Evolutionary conservation across 2,888 invertebrate species (phyloP), one percentile per base, ranked within the genome.

Genomic region (Allacma fusca): DNA sequence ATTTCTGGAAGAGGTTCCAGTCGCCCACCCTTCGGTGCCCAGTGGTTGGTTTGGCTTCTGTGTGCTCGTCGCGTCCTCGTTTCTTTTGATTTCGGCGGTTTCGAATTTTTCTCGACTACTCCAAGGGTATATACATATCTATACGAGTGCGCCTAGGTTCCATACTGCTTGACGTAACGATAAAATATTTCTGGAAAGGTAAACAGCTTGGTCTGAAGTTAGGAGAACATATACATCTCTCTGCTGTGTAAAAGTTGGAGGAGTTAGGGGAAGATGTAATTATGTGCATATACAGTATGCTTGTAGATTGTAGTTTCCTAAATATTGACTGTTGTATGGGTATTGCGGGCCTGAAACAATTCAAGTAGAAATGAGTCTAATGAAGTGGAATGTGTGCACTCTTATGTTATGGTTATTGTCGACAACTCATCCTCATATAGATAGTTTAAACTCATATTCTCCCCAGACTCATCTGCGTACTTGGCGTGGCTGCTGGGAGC

Each of bases 41-140:
- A 78, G 78, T 78, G 78, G 78, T 78, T 74, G 78, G 78, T 78
- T 70, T 62, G 64, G 70, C 72, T 78, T 74, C 70, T 74, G 74
- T 74, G 70, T 68, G 68, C 57, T 44, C 70, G 69, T 75, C 74
- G 59, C 57, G 21, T 78, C 70, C 68, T 73, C 68, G 24, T 72
- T 77, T 74, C 29, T 68, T 76, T 69, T 75, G 70, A 78, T 78
- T 78, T 75, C 74, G 62, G 75, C 78, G 69, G 50, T 78, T 69
- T 75, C 24, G 1, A 1, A 5, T 9, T 24, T 62, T 4, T 23
- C 34, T 34, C 34, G 34, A n/a, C 19, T 59, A 59, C 59, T 59
- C 40, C 40, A 13, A 40, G 40, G 7, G 40, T 40, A 40, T 13
- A 5, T 40, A 40, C 13, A n/a, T n/a, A n/a, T n/a, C n/a, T n/a